Evolutionary conservation across 2,888 invertebrate species (phyloP), one percentile per base, ranked within the genome.

Genomic region (Apamea anceps): DNA sequence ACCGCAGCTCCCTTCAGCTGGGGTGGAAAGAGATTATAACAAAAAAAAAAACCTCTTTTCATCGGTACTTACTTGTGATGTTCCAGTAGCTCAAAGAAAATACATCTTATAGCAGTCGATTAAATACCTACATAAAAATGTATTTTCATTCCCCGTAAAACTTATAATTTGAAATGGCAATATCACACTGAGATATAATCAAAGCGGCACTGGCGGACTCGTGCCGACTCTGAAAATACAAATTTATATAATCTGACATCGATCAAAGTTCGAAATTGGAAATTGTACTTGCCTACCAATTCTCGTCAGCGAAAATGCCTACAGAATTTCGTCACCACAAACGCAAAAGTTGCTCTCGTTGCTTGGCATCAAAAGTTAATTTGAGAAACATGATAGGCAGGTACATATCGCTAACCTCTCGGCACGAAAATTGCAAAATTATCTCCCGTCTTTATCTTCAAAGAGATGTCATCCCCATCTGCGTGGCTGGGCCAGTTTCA

Each of bases 371-470:
- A 94, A 94, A 96, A 96, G 95, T 95, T 95, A 96, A 96, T 95
- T 95, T 94, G 90, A 91, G 92, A 91, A 94, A 92, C 93, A 94
- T 94, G 95, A 94, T 95, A 94, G 94, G 93, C 91, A 93, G 91
- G 92, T 95, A 95, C 93, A 94, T 94, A 95, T 95, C 92, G 93
- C 91, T 91, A 93, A 93, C 92, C 93, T 95, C 94, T 93, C 91
- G 91, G 93, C 91, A 94, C 92, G 96, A 96, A 96, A 96, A 96
- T 96, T 96, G 95, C 95, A 94, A 96, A 97, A 96, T 96, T 96
- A 96, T 96, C 95, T 96, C 90, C 93, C 94, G 93, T 95, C 96
- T 96, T 96, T 95, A 96, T 96, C 96, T 96, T 96, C 96, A 96
- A 97, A 96, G 96, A 95, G 96, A 97, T 95, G 96, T 96, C 96